Percentiles rank a stretch among this genome's conserved stretches.
phyloP scores from a whole-genome alignment of 2,888 invertebrate species.

The Icerya purchasi region DNA sequence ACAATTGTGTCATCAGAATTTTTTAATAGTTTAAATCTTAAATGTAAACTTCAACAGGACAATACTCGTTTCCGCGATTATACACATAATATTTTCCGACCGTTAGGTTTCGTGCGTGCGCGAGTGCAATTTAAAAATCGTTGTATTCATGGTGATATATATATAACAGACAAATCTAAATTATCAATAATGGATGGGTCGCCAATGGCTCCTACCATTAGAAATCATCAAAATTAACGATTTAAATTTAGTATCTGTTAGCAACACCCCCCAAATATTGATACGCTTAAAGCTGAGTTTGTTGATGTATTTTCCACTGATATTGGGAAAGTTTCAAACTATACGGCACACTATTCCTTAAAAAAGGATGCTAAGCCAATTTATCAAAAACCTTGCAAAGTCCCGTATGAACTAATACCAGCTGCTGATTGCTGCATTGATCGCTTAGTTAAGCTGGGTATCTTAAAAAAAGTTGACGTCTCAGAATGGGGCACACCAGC shows the following conservation, averaged over 20 bases:
- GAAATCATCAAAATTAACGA: conserved; percentile 5
- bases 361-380: conserved; percentile 1
- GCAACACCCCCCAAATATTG: not conserved
- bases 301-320: conserved; percentile 5
- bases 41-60: not conserved
- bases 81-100: conserved; percentile 4
- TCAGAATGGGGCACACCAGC: conserved; percentile 19
- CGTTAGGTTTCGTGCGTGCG: conserved; percentile 1
- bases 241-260: not conserved
- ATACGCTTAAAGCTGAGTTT: not conserved
- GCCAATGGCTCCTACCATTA: conserved; percentile 1
- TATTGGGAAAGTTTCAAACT: conserved; percentile 6
- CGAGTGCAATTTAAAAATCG: conserved; percentile 1
- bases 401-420: conserved; percentile 15
- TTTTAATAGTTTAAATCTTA: not conserved
- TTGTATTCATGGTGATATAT: conserved; percentile 1
- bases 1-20: not conserved
- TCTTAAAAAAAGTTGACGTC: conserved; percentile 13
- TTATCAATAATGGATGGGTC: conserved; percentile 6
- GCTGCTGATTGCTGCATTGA: conserved; percentile 15
- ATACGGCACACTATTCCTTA: not conserved
- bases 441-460: conserved; percentile 9
- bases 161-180: conserved; percentile 1
- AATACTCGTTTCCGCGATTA: conserved; percentile 3
- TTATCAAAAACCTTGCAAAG: conserved; percentile 15